Base-by-base conservation (phyloP, 2,113 vertebrate genomes). In the Epinephelus lanceolatus region DNA sequence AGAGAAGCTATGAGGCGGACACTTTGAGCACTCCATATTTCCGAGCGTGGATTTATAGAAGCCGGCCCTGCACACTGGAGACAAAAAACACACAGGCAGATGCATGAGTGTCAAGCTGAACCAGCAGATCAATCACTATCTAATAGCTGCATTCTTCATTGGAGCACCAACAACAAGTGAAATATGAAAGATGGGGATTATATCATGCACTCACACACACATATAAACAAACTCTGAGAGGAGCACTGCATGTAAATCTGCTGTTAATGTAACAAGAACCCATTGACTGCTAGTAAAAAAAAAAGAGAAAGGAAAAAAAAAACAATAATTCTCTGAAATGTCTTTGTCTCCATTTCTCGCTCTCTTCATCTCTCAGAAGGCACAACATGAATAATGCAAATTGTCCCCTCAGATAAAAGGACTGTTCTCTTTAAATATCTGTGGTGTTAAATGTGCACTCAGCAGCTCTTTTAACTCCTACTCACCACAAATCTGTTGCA, bases 31-130 rank as follows among this genome's bases (percentile, higher is more conserved):
- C 92, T 98, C 98, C 89, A 89, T 88, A 0, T 97, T 97, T 76
- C 97, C 98, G 0, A 97, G 92, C 13, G 89, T 92, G 5, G 98
- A 96, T 93, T 99, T 99, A 96, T 99, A 99, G 95, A 99, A 99
- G 60, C 98, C 98, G 3, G 97, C 95, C 88, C 93, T 95, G 94
- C 98, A 99, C 90, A 94, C 98, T 99, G 77, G 81, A 89, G 80
- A 92, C 93, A 57, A 79, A 86, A 91, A 86, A 37, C 78, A 87
- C 52, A 87, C 52, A 87, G 71, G 86, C 63, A 87, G 72, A 87
- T 56, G 90, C 72, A 72, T 91, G 87, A 90, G 83, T 63, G 45
- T 72, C 72, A 10, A 25, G 81, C 84, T 89, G 71, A 81, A 81
- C 11, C 74, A 71, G 86, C 68, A 83, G 45, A 81, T 70, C 15